Evolutionary conservation across 37 sponge, comb jelly and placozoan genomes (phyloP).

Genomic region (Chondrilla cf. caribensis): DNA sequence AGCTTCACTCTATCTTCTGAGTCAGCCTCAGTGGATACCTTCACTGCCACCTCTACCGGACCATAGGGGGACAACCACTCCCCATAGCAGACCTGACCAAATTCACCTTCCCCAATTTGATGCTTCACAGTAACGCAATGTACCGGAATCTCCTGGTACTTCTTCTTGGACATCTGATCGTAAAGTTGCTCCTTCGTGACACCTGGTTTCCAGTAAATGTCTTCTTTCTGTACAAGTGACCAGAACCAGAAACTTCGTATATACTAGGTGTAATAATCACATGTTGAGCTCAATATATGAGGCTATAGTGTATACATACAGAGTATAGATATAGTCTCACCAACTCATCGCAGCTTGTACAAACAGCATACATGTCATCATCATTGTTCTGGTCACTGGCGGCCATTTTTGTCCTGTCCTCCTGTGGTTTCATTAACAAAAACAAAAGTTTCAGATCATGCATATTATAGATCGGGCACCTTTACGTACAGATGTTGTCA

Average conservation of each 20-base stretch:
- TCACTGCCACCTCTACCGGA: conserved; percentile 19
- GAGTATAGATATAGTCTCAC: no score
- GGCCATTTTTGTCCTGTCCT: no score
- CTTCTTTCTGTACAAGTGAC: neutral
- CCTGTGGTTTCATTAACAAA: no score
- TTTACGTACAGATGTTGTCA: no score
- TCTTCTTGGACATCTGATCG: conserved; percentile 53
- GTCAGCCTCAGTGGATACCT: neutral
- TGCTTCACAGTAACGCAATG: conserved; percentile 8
- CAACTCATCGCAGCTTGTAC: no score
- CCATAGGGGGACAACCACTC: conserved; percentile 9
- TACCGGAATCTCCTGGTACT: conserved; percentile 45
- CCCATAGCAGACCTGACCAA: conserved; percentile 25
- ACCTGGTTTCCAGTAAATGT: conserved; percentile 28
- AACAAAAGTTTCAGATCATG: no score
- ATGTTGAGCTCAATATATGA: no score
- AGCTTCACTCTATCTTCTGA: conserved; percentile 27
- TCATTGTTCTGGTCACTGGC: no score
- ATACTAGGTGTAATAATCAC: no score
- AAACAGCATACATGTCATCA: no score
- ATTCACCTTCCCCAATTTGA: conserved; percentile 29
- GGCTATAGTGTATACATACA: no score
- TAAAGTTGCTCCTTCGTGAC: conserved; percentile 35
- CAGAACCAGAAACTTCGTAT: neutral
- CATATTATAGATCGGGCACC: no score